Evolutionary conservation across 2,797 vertebrate species (phyloP).

Genomic region (Yasuhikotakia modesta): DNA sequence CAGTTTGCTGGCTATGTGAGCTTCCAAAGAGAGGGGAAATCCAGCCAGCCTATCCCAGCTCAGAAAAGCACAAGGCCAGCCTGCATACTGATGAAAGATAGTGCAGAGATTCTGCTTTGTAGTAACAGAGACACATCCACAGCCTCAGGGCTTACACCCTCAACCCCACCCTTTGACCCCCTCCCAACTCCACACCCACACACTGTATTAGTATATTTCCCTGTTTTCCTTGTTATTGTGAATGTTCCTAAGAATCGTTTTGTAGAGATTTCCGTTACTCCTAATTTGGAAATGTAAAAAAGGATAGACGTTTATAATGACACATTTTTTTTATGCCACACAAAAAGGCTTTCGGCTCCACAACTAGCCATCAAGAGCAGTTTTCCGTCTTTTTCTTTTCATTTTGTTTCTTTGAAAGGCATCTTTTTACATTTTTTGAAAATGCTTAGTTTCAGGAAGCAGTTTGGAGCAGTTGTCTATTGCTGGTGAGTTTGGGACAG

Average conservation of each 20-base stretch:
- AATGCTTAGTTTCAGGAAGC: neutral
- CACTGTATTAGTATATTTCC: neutral
- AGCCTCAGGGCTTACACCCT: conserved; percentile 12
- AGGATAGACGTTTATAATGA: neutral
- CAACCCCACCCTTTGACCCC: neutral
- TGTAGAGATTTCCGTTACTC: neutral
- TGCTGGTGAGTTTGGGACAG: neutral
- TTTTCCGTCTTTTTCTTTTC: conserved; percentile 1
- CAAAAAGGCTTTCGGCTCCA: conserved; percentile 20
- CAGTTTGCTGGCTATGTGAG: conserved; percentile 5
- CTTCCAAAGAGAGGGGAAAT: neutral
- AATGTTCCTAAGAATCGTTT: neutral
- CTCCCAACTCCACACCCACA: neutral
- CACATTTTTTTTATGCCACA: neutral
- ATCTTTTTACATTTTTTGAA: conserved; percentile 4
- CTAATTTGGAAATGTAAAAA: neutral
- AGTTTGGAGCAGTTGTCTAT: conserved; percentile 23
- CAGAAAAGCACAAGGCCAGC: neutral
- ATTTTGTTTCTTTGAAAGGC: conserved; percentile 16
- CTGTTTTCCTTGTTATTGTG: neutral
- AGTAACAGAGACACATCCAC: conserved; percentile 35
- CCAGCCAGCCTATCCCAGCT: neutral
- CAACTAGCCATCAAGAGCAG: neutral
- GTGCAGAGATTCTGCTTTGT: conserved; percentile 29
- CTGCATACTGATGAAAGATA: conserved; percentile 30